phyloP scores from a whole-genome alignment of 2,113 vertebrate species.

The Sinocyclocheilus grahami region DNA sequence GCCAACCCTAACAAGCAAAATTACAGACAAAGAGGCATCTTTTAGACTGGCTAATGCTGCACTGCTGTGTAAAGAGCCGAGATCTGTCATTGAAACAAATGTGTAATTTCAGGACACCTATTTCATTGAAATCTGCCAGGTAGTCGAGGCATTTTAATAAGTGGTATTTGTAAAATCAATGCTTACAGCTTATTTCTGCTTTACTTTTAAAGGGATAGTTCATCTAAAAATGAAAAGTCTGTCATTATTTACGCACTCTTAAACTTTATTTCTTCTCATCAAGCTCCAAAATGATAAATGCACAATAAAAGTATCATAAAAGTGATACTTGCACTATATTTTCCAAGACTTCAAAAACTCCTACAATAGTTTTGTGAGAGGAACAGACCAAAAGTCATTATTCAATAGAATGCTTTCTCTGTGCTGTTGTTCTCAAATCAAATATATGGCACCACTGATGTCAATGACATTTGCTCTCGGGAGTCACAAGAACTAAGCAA shows the following conservation, averaged over 20 bases:
- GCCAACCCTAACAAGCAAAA: neutral
- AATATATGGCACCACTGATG: neutral
- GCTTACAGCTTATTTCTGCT: neutral
- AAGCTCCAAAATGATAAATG: neutral
- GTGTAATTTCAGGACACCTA: neutral
- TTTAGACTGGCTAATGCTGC: neutral
- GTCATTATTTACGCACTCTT: neutral
- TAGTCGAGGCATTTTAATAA: neutral
- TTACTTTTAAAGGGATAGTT: neutral
- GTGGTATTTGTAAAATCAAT: neutral
- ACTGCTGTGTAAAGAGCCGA: neutral
- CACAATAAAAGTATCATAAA: neutral
- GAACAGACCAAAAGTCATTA: neutral
- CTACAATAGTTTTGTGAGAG: neutral
- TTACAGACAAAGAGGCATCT: neutral
- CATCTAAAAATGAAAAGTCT: neutral
- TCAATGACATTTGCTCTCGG: neutral
- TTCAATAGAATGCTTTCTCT: neutral
- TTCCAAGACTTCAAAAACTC: neutral
- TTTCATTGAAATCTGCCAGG: neutral
- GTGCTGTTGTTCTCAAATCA: neutral
- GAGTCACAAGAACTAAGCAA: no score
- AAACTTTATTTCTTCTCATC: neutral
- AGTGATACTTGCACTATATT: neutral
- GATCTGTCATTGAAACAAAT: slow-evolving; percentile 14